These are phyloP conservation scores for Stenotaenia linearis DNA, from an alignment of 2,888 invertebrate genomes.

Conservation along the genomic window DNA sequence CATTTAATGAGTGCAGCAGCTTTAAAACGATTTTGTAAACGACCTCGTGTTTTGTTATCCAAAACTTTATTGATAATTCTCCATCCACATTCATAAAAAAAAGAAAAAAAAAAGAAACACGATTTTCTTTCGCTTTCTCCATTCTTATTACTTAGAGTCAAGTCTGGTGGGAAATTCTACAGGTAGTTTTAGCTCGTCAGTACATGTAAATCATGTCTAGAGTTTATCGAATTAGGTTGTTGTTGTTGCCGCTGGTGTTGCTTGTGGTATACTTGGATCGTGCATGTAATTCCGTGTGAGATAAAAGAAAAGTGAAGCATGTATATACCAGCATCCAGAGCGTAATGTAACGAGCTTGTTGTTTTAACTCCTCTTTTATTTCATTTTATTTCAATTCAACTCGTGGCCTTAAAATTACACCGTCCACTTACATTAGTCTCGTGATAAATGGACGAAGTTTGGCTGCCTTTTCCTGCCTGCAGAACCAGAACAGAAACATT, in stretches of 20 bases:
- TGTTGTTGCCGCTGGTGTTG: background rate
- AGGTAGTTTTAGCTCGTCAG: background rate
- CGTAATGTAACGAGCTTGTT: background rate
- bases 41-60: no score
- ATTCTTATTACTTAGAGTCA: background rate
- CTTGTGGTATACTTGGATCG: background rate
- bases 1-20: no score
- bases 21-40: no score
- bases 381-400: background rate
- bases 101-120: no score
- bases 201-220: background rate
- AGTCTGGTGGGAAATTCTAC: constrained; percentile 11
- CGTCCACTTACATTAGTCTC: background rate
- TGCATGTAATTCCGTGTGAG: background rate
- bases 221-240: constrained; percentile 6
- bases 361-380: background rate
- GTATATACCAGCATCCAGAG: background rate
- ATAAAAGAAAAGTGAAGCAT: background rate
- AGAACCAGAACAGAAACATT: background rate
- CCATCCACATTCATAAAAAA: no score
- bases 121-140: background rate
- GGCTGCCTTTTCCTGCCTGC: background rate
- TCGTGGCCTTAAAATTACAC: background rate
- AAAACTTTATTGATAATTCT: background rate
- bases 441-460: background rate